These are phyloP conservation scores for Chrysochloris asiatica DNA, from an alignment of 2,113 vertebrate genomes.

Conservation along the genomic window DNA sequence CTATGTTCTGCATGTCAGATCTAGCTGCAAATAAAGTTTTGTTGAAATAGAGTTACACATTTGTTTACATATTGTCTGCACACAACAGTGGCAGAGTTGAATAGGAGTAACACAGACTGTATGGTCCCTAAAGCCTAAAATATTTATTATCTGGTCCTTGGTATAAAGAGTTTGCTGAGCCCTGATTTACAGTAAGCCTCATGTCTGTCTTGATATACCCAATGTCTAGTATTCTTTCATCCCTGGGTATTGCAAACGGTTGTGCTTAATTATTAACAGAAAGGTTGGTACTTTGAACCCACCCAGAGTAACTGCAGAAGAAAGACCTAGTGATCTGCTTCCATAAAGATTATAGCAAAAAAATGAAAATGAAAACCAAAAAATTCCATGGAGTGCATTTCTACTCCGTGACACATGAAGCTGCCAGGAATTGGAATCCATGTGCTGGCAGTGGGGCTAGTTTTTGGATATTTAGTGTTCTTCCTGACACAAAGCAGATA, in stretches of 20 bases:
- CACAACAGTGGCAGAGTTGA: background rate
- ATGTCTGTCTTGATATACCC: background rate
- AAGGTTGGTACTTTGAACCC: no score
- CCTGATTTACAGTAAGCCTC: background rate
- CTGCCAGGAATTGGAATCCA: background rate
- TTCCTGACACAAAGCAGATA: background rate
- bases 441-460: background rate
- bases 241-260: background rate
- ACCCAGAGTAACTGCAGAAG: background rate
- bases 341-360: background rate
- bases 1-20: background rate
- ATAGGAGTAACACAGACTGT: no score
- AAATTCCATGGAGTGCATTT: background rate
- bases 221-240: background rate
- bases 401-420: background rate
- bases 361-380: no score
- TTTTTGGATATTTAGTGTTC: background rate
- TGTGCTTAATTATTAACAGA: no score
- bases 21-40: background rate
- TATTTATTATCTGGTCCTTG: background rate
- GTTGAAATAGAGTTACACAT: background rate
- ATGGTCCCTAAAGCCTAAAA: background rate
- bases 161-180: background rate
- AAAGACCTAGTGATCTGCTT: background rate
- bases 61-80: background rate